phyloP scores from a whole-genome alignment of 2,113 vertebrate species.

The Stigmatopora nigra region DNA sequence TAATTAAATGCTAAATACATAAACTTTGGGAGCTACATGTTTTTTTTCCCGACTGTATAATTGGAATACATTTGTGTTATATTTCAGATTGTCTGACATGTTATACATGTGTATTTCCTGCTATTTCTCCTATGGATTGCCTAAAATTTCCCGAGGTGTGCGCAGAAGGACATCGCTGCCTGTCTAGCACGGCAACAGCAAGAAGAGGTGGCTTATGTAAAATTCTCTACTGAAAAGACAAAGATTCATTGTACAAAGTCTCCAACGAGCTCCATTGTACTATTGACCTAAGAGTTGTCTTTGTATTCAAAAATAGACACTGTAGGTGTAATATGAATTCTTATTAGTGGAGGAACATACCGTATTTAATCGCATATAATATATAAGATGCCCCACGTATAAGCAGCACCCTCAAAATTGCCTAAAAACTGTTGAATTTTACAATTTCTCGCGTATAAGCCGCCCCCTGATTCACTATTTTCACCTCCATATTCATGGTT shows the following conservation, averaged over 20 bases:
- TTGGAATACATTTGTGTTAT: not conserved
- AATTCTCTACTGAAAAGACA: slow-evolving; percentile 10
- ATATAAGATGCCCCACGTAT: too few relatives aligned
- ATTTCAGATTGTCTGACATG: slow-evolving; percentile 60
- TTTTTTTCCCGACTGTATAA: not conserved
- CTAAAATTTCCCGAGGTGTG: slow-evolving; percentile 65
- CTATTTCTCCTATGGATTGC: slow-evolving; percentile 70
- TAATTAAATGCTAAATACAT: too few relatives aligned
- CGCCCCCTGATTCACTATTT: too few relatives aligned
- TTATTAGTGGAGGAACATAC: slow-evolving; percentile 1
- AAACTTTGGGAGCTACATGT: not conserved
- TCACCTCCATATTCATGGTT: too few relatives aligned
- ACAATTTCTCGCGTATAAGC: too few relatives aligned
- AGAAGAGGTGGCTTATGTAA: slow-evolving; percentile 52
- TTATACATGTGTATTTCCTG: slow-evolving; percentile 70
- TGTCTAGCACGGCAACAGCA: slow-evolving; percentile 56
- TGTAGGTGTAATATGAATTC: not conserved
- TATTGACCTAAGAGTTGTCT: not conserved
- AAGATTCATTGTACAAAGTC: slow-evolving; percentile 16
- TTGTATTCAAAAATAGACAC: not conserved
- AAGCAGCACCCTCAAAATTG: too few relatives aligned
- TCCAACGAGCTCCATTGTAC: not conserved
- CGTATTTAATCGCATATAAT: too few relatives aligned
- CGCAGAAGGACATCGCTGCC: slow-evolving; percentile 61
- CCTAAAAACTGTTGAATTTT: too few relatives aligned